A percentile compares a stretch with the other conserved stretches of the same genome.
Evolutionary conservation across 23 tunicate species (phyloP).

Genomic region (Styela clava): DNA sequence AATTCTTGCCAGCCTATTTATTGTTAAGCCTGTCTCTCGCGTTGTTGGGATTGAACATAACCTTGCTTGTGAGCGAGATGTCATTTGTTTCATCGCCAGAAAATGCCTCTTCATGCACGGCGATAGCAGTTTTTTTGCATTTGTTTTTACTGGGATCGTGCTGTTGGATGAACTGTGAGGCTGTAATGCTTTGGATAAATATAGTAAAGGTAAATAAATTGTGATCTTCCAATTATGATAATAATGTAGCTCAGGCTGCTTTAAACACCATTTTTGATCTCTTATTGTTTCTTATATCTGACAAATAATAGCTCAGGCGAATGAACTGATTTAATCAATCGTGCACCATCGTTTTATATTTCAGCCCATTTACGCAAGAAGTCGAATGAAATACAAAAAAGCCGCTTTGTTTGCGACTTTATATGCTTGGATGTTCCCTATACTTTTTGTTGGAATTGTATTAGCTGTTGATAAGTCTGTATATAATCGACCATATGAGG

Average conservation of each 20-base stretch:
- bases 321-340: too few relatives aligned
- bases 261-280: too few relatives aligned
- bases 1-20: conserved; percentile 15
- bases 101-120: not conserved
- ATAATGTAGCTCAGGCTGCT: too few relatives aligned
- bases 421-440: conserved; percentile 23
- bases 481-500: conserved; percentile 5
- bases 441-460: conserved; percentile 16
- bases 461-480: not conserved
- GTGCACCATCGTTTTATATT: too few relatives aligned
- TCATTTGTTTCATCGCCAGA: not conserved
- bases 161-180: conserved; percentile 30
- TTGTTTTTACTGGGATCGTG: conserved; percentile 17
- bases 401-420: not conserved
- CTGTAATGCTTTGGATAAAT: not conserved
- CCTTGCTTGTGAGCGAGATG: conserved; percentile 10
- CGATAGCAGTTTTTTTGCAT: conserved; percentile 28
- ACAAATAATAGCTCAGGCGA: too few relatives aligned
- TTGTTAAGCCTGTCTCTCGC: conserved; percentile 15
- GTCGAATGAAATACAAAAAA: not conserved
- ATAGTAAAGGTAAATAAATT: not conserved
- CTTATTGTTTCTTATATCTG: too few relatives aligned
- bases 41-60: conserved; percentile 2
- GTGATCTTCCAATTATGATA: not conserved
- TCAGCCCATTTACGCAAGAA: not conserved